Evolutionary conservation across 2,113 vertebrate genomes (phyloP).

Genomic region (Sterrhoptilus dennistouni): DNA sequence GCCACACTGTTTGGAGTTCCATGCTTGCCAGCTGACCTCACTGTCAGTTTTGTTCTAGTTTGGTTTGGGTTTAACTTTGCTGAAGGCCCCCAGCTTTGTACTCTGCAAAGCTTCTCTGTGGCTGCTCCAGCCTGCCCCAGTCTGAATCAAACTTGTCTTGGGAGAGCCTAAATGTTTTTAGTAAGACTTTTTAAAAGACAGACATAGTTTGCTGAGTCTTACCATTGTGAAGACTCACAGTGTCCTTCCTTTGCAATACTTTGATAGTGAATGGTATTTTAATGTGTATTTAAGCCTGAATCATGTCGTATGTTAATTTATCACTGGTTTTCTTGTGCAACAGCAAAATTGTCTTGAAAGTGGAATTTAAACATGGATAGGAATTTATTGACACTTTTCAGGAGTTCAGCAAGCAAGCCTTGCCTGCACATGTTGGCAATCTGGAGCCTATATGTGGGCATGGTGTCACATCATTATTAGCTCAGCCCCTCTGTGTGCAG

Average conservation of each 20-base stretch:
- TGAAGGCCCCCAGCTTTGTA: background rate
- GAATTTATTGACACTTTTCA: background rate
- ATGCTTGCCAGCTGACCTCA: rapidly evolving
- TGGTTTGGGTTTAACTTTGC: background rate
- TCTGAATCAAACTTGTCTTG: background rate
- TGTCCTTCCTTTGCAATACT: background rate
- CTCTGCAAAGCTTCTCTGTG: background rate
- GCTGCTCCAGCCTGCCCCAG: background rate
- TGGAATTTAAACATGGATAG: background rate
- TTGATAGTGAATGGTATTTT: background rate
- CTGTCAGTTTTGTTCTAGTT: background rate
- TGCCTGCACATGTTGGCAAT: background rate
- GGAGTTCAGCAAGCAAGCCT: background rate
- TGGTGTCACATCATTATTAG: background rate
- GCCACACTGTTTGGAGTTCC: background rate
- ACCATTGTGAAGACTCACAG: background rate
- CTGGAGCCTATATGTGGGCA: background rate
- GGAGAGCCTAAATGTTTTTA: background rate
- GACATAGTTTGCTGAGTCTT: background rate
- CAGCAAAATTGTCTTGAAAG: background rate
- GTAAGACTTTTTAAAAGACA: background rate
- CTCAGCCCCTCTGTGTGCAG: background rate
- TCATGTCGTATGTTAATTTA: background rate
- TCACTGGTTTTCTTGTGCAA: background rate
- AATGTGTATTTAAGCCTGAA: background rate